phyloP scores from a whole-genome alignment of 2,113 vertebrate genomes.

The Lonchura striata region DNA sequence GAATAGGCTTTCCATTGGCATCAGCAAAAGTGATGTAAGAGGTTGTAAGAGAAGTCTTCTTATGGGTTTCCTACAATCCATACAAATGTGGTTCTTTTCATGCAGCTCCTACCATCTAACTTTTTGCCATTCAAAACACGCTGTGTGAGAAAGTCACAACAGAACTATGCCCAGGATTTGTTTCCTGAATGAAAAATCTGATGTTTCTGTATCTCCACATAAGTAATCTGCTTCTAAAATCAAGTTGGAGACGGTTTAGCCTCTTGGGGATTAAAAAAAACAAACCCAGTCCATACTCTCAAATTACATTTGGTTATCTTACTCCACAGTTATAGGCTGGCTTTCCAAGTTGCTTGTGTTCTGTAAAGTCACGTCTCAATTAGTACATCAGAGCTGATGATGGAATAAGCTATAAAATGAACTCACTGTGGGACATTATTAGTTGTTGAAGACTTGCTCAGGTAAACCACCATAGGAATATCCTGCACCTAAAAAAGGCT shows the following conservation, averaged over 20 bases:
- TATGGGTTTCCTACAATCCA: neutral
- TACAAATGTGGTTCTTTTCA: neutral
- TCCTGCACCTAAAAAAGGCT: neutral
- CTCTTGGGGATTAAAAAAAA: neutral
- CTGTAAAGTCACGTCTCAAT: neutral
- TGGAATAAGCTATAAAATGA: neutral
- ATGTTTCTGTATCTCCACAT: neutral
- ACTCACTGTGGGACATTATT: neutral
- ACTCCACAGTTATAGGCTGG: neutral
- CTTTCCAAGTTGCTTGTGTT: neutral
- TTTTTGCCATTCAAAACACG: neutral
- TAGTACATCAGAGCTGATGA: neutral
- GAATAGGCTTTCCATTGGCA: neutral
- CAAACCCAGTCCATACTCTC: neutral
- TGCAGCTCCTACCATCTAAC: neutral
- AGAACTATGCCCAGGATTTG: neutral
- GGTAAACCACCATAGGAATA: neutral
- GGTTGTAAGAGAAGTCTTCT: neutral
- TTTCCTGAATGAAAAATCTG: neutral
- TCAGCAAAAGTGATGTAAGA: neutral
- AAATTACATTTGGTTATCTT: neutral
- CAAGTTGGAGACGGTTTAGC: neutral
- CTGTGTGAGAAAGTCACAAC: accelerated
- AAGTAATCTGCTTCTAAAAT: neutral
- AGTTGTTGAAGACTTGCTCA: neutral